A percentile compares a stretch with the other conserved stretches of the same genome.
These are phyloP conservation scores for Cyprinodon tularosa DNA, from an alignment of 2,113 vertebrate species.

Conservation along the genomic window DNA sequence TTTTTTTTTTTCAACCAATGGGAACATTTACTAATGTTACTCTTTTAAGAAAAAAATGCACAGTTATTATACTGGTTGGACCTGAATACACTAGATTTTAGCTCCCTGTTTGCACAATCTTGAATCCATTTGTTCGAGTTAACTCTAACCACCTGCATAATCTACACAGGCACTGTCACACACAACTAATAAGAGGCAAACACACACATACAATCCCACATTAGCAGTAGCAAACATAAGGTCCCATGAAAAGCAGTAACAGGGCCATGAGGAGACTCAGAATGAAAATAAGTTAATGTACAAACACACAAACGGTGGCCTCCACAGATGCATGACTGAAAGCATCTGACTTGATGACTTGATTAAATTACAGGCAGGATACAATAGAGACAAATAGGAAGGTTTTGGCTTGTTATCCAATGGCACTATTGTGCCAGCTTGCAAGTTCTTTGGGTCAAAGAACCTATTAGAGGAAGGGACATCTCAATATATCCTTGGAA, in stretches of 20 bases:
- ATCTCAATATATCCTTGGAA: background rate
- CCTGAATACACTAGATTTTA: slow-evolving; percentile 8
- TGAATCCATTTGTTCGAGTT: slow-evolving; percentile 35
- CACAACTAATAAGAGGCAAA: slow-evolving; percentile 55
- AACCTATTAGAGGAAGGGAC: background rate
- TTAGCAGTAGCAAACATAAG: slow-evolving; percentile 2
- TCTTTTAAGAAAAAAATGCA: background rate
- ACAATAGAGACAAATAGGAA: slow-evolving; percentile 38
- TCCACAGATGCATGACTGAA: slow-evolving; percentile 42
- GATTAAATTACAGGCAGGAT: slow-evolving; percentile 56
- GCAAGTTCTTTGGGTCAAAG: background rate
- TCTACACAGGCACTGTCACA: slow-evolving; percentile 58
- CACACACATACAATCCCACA: slow-evolving; percentile 11
- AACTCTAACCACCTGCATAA: slow-evolving; percentile 53
- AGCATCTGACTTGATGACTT: slow-evolving; percentile 46
- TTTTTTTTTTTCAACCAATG: background rate
- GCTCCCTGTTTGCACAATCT: slow-evolving; percentile 2
- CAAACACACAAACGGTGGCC: slow-evolving; percentile 30
- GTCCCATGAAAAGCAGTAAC: slow-evolving; percentile 2
- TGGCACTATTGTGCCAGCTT: slow-evolving; percentile 5
- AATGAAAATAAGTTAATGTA: slow-evolving; percentile 39
- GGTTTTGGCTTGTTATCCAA: slow-evolving; percentile 21
- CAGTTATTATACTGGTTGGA: slow-evolving; percentile 1
- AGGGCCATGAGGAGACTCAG: slow-evolving; percentile 16
- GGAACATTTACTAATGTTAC: background rate